These are phyloP conservation scores for Corythoichthys haematopterus DNA, from an alignment of 2,113 vertebrate genomes.

Conservation along the genomic window DNA sequence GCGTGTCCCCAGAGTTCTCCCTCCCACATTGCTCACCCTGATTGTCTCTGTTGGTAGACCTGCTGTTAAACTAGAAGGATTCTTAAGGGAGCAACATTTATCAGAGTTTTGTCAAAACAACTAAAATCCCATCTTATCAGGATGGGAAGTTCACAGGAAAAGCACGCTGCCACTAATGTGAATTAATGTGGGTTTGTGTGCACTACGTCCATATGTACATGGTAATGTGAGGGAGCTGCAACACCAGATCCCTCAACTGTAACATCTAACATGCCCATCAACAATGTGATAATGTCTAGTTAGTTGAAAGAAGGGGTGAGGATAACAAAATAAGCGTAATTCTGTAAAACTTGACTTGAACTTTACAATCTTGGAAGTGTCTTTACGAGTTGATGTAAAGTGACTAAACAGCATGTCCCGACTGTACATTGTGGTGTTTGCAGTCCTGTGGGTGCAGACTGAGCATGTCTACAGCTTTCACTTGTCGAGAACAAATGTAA, in stretches of 20 bases:
- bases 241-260: conserved; percentile 49
- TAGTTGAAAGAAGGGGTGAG: neutral
- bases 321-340: neutral
- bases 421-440: neutral
- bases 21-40: conserved; percentile 51
- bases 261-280: conserved; percentile 40
- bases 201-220: conserved; percentile 7
- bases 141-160: conserved; percentile 36
- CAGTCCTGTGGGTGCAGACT: neutral
- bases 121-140: conserved; percentile 35
- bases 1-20: conserved; percentile 55
- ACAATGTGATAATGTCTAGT: conserved; percentile 50
- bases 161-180: conserved; percentile 1
- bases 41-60: conserved; percentile 20
- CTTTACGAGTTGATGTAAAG: neutral
- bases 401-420: neutral
- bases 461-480: neutral
- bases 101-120: conserved; percentile 40
- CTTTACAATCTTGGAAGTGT: neutral
- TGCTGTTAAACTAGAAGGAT: conserved; percentile 41
- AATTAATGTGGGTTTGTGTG: conserved; percentile 24
- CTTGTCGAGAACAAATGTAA: too few relatives aligned
- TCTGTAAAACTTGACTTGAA: neutral
- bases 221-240: conserved; percentile 19
- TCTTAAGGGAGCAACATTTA: conserved; percentile 32